Base-by-base conservation (phyloP, 2,888 invertebrate species). In the Tipula vernalis region DNA sequence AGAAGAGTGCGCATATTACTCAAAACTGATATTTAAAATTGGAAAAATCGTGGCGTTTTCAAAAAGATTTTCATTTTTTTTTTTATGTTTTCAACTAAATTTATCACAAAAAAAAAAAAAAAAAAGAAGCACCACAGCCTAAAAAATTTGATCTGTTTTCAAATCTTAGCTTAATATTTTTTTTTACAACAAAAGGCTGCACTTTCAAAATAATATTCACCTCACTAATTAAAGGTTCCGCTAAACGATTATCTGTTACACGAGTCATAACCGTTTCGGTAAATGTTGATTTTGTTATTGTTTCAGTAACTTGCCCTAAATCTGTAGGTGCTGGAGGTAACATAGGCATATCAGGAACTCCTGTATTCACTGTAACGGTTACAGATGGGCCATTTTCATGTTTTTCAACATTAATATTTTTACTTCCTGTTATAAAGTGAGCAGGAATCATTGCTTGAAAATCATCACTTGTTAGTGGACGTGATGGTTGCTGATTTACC, bases 381-480 rank as follows among this genome's bases (percentile, higher is more conserved):
- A 97, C 96, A 90, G 94, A 92, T 89, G 91, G 90, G 88, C 89
- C 89, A 88, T 89, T 87, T 91, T 90, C 89, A 90, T 92, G 89
- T 88, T 90, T 90, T 87, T 90, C 91, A 90, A 92, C 91, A 89
- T 91, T 91, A 89, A 90, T 91, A 95, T 95, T 92, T 96, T 96
- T 90, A 96, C 97, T 91, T 96, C 96, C 90, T 95, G 96, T 93
- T 88, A 96, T 95, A 95, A 97, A 97, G 93, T 96, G 97, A 91
- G 96, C 95, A 90, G 97, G 97, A 90, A 97, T 97, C 97, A 97
- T 96, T 93, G 97, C 96, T 95, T 97, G 96, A 94, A 97, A 97
- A 93, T 97, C 97, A 93, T 96, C 97, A 94, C 95, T 97, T 93
- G 97, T 97, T 93, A 97, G 95, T 92, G 97, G 96, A 93, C 96